These are phyloP conservation scores for Chrysopa pallens DNA, from an alignment of 1,140 invertebrate genomes.

Conservation along the genomic window DNA sequence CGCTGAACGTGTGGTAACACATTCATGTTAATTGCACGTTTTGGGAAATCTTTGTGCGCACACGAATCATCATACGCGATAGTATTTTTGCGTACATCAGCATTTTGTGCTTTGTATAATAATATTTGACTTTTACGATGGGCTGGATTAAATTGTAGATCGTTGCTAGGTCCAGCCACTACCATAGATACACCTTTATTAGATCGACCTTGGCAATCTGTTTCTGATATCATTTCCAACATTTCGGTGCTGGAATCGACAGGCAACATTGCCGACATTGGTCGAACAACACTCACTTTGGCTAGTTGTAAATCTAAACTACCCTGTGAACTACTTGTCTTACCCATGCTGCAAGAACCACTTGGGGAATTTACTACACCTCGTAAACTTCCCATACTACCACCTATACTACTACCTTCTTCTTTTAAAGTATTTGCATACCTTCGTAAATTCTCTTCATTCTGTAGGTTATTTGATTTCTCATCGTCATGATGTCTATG, in stretches of 20 bases:
- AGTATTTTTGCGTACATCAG: slow-evolving; percentile 60
- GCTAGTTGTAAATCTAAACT: slow-evolving; percentile 7
- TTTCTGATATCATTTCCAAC: slow-evolving; percentile 40
- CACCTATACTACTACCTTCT: slow-evolving; percentile 20
- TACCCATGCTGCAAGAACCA: slow-evolving; percentile 16
- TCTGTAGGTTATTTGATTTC: slow-evolving; percentile 75
- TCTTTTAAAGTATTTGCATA: slow-evolving; percentile 43
- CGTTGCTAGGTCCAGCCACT: slow-evolving; percentile 17
- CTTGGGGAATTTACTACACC: slow-evolving; percentile 9
- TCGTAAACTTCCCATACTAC: slow-evolving; percentile 19
- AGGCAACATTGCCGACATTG: slow-evolving; percentile 27
- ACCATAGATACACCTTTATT: slow-evolving; percentile 19
- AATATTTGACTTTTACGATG: slow-evolving; percentile 39
- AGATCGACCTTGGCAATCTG: slow-evolving; percentile 22
- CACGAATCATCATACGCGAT: slow-evolving; percentile 46
- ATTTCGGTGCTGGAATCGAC: slow-evolving; percentile 29
- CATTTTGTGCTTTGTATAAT: slow-evolving; percentile 52
- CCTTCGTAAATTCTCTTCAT: slow-evolving; percentile 70
- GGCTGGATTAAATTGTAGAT: slow-evolving; percentile 21
- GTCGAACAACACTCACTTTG: slow-evolving; percentile 36
- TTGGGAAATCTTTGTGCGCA: slow-evolving; percentile 57
- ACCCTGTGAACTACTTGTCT: slow-evolving; percentile 9
- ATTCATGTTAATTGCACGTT: slow-evolving; percentile 39
- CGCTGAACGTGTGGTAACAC: slow-evolving; percentile 15
- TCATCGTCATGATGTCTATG: slow-evolving; percentile 59